Evolutionary conservation across 2,797 vertebrate genomes (phyloP), one percentile per base, ranked within the genome.

Genomic region (Catamblyrhynchus diadema): DNA sequence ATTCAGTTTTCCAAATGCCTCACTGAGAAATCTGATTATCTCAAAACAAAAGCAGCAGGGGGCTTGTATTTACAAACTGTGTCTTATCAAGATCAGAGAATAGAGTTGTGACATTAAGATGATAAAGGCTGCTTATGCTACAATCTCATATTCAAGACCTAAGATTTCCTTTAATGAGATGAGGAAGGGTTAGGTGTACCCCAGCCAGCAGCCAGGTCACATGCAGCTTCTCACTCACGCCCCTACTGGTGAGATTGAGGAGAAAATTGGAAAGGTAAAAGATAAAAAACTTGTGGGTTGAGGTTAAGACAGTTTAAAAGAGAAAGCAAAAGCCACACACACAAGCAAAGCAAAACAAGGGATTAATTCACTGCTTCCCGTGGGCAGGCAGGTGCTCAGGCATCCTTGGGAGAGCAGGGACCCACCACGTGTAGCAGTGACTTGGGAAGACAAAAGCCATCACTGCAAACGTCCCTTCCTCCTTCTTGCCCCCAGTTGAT

Each of bases 341-440:
- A 32, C 10, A 70, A 47, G 33, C 20, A 47, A 54, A 47, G 35
- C 30, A 54, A 61, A 54, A 7, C 30, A 47, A 41, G 41, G 25
- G 6, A 62, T 54, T 32, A 33, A 41, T 69, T 61, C 9, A 47
- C 8, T 18, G 7, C 14, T 62, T 62, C 14, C 56, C 56, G 7
- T 27, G 18, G 39, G 47, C n/a, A 37, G 47, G 39, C 39, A 37
- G 8, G 16, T 24, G 41, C 39, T 47, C 41, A 54, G 64, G 30
- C 18, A 9, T 54, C 12, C 24, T 3, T 12, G 14, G 9, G 35
- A 35, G 17, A 41, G 25, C 56, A 41, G 12, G 0, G 6, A 1
- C 7, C 6, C 24, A 53, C 6, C 33, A 53, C 0, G 0, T 14
- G 45, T 12, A 30, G 9, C 0, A 0, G 13, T 12, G 30, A 41